A percentile compares a stretch with the other conserved stretches of the same genome.
Evolutionary conservation across 2,797 vertebrate species (phyloP).

Genomic region (Alfaro cultratus): DNA sequence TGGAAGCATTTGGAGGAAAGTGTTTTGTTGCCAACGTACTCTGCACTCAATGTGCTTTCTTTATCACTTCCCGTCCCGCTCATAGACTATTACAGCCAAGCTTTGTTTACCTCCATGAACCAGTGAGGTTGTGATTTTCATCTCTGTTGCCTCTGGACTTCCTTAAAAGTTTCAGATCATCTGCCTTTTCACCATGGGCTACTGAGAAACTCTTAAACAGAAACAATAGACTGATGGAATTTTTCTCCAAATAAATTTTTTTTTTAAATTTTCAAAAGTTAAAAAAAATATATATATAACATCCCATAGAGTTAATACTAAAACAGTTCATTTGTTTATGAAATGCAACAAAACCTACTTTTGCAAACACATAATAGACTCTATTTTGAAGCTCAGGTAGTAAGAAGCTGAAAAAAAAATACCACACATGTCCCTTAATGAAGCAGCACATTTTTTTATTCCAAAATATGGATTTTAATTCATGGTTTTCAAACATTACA

Average conservation of each 20-base stretch:
- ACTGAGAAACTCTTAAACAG: conserved; percentile 24
- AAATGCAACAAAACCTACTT: neutral
- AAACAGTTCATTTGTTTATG: neutral
- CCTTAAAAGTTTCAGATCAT: conserved; percentile 30
- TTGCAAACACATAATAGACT: neutral
- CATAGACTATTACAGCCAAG: conserved; percentile 82
- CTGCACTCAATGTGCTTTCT: conserved; percentile 86
- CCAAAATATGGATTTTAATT: neutral
- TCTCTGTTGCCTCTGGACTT: conserved; percentile 34
- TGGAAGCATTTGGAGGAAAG: conserved; percentile 80
- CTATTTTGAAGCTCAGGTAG: neutral
- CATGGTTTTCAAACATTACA: neutral
- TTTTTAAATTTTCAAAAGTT: too few species aligned
- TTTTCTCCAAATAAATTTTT: neutral
- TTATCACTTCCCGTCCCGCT: conserved; percentile 93
- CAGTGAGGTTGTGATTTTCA: conserved; percentile 60
- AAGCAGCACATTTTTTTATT: neutral
- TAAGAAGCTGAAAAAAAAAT: neutral
- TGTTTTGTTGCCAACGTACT: conserved; percentile 83
- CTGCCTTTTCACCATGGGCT: conserved; percentile 37
- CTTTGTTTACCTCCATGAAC: conserved; percentile 82
- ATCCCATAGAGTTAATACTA: neutral
- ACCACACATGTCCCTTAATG: neutral
- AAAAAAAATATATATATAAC: neutral
- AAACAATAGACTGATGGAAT: neutral